Evolutionary conservation across 2,113 vertebrate genomes (phyloP).

Genomic region (Epinephelus fuscoguttatus): DNA sequence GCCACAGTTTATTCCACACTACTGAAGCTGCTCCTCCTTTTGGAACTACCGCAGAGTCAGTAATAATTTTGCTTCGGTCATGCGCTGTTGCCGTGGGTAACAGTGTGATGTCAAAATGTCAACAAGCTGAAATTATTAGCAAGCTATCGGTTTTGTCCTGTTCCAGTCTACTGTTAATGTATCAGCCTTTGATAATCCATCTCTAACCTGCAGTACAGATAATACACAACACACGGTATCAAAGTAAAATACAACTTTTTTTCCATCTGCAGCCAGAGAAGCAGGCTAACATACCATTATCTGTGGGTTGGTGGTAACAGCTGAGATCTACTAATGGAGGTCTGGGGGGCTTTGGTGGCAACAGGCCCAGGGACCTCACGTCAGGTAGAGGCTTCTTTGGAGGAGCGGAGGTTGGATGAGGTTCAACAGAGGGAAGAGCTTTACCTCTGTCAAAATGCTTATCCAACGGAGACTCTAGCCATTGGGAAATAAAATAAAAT

Average conservation of each 20-base stretch:
- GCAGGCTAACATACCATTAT: slow-evolving; percentile 27
- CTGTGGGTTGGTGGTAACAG: slow-evolving; percentile 21
- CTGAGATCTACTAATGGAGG: slow-evolving; percentile 85
- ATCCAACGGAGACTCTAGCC: slow-evolving; percentile 43
- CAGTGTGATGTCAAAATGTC: no score
- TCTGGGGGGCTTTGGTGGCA: slow-evolving; percentile 87
- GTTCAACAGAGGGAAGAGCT: slow-evolving; percentile 13
- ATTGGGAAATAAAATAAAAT: neutral
- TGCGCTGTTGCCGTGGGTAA: no score
- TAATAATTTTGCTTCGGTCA: no score
- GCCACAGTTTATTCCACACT: no score
- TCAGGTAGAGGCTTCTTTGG: slow-evolving; percentile 85
- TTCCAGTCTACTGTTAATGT: no score
- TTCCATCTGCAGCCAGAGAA: slow-evolving; percentile 8
- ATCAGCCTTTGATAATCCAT: no score
- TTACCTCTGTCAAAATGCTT: slow-evolving; percentile 30
- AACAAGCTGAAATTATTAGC: no score
- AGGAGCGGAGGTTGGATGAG: slow-evolving; percentile 20
- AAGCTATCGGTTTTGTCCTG: no score
- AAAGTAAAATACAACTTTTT: slow-evolving; percentile 25
- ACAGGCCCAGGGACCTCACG: slow-evolving; percentile 76
- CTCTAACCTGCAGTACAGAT: no score
- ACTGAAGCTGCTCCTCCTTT: no score
- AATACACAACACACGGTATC: neutral
- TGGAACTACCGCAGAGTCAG: no score